Evolutionary conservation across 1,140 invertebrate species (phyloP), one percentile per base, ranked within the genome.

Genomic region (Papilio polytes): DNA sequence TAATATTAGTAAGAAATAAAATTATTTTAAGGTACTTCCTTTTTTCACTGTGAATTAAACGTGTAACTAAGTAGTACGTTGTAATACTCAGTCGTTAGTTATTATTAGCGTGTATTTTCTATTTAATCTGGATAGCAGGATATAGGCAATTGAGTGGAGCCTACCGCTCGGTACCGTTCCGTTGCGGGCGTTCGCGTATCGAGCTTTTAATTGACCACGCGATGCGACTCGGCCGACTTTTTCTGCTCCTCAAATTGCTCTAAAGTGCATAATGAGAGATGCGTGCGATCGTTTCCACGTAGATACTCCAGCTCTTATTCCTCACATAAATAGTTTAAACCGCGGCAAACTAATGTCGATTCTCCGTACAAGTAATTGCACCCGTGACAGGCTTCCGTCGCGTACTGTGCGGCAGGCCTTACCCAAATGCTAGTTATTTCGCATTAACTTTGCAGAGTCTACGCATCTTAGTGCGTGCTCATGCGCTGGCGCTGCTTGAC

Each of bases 221-320:
- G 94, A 95, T 95, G 91, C 85, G 88, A 87, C 91, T 91, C 90
- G 88, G 83, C 88, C 89, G 86, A 95, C 89, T 94, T 94, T 95
- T 95, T 94, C 91, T 92, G 85, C 85, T 88, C 88, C 84, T 90
- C 91, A 95, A 95, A 95, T 95, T 95, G 90, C 92, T 95, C 90
- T 92, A 94, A 95, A 95, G 94, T 95, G 90, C 94, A 94, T 95
- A 95, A 95, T 95, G 91, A 94, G 92, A 83, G 92, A 94, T 95
- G 94, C 94, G 94, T 95, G 94, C 94, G 90, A 93, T 94, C 87
- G 94, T 94, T 94, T 94, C 92, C 91, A 90, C 91, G 92, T 94
- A 94, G 89, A 88, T 89, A 78, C 56, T 90, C 89, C 85, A 83
- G 90, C 88, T 93, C 92, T 93, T 94, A 91, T 95, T 95, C 94